Percentiles rank a stretch among this genome's conserved stretches.
phyloP scores from a whole-genome alignment of 1,140 invertebrate genomes.

The Phortica variegata region DNA sequence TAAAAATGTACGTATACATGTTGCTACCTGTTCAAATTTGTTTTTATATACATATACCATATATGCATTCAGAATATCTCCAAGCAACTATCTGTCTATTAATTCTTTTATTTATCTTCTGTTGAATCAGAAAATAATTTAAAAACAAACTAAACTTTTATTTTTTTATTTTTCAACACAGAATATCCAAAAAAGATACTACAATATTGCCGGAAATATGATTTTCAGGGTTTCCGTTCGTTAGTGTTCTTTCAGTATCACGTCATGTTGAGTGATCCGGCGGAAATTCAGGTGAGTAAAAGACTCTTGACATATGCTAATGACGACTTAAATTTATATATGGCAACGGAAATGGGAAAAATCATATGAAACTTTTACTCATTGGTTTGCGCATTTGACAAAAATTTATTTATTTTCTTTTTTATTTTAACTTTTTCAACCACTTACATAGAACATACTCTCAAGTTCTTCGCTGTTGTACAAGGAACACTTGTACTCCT shows the following conservation, averaged over 20 bases:
- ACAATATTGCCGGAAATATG: conserved; percentile 52
- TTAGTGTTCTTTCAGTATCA: conserved; percentile 50
- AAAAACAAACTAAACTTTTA: no score
- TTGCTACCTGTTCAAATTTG: no score
- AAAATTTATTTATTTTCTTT: background rate
- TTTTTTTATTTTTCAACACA: conserved; percentile 5
- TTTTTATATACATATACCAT: no score
- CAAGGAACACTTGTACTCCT: conserved; percentile 51
- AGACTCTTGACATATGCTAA: no score
- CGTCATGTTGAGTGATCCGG: conserved; percentile 49
- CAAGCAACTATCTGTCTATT: no score
- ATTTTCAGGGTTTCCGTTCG: conserved; percentile 49
- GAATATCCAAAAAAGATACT: conserved; percentile 50
- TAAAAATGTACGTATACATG: no score
- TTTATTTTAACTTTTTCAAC: background rate
- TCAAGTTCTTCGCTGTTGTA: conserved; percentile 44
- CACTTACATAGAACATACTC: conserved; percentile 37
- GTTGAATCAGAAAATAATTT: no score
- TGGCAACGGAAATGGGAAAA: background rate
- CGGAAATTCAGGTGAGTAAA: conserved; percentile 46
- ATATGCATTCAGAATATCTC: no score
- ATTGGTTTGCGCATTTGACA: conserved; percentile 3
- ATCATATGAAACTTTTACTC: background rate
- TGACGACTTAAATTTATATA: no score
- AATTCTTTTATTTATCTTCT: no score